phyloP scores from a whole-genome alignment of 2,888 invertebrate species.

The Trachelus tabidus region DNA sequence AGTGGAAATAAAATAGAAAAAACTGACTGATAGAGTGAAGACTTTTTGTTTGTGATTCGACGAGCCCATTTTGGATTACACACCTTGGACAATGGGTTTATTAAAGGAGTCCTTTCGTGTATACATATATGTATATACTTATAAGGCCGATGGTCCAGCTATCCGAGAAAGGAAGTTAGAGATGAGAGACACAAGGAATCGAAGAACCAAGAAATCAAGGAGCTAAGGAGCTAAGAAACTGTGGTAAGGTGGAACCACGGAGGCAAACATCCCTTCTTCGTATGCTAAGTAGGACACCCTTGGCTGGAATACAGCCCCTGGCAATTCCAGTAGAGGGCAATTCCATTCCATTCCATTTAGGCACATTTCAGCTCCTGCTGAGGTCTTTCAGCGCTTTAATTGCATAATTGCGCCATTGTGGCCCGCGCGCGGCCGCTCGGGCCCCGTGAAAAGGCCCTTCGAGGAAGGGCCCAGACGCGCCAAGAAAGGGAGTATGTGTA shows the following conservation, averaged over 20 bases:
- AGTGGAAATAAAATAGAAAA: constrained; percentile 12
- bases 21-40: constrained; percentile 17
- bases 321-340: neutral
- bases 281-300: neutral
- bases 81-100: constrained; percentile 55
- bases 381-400: constrained; percentile 52
- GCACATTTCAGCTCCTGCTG: constrained; percentile 21
- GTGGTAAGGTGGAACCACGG: neutral
- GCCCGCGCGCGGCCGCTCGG: constrained; percentile 12
- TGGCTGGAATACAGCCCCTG: neutral
- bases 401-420: constrained; percentile 59
- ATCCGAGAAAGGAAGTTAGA: constrained; percentile 11
- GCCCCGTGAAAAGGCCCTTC: constrained; percentile 31
- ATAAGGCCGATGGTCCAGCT: neutral
- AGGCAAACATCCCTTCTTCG: constrained; percentile 11
- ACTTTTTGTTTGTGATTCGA: constrained; percentile 7
- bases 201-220: neutral
- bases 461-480: constrained; percentile 4
- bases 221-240: neutral
- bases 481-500: neutral
- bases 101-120: constrained; percentile 37
- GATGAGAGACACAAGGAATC: constrained; percentile 19
- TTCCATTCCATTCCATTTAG: constrained; percentile 32
- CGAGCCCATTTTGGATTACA: constrained; percentile 52
- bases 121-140: neutral